A percentile compares a stretch with the other conserved stretches of the same genome.
Evolutionary conservation across 2,113 vertebrate species (phyloP).

Genomic region (Pluvianellus socialis): DNA sequence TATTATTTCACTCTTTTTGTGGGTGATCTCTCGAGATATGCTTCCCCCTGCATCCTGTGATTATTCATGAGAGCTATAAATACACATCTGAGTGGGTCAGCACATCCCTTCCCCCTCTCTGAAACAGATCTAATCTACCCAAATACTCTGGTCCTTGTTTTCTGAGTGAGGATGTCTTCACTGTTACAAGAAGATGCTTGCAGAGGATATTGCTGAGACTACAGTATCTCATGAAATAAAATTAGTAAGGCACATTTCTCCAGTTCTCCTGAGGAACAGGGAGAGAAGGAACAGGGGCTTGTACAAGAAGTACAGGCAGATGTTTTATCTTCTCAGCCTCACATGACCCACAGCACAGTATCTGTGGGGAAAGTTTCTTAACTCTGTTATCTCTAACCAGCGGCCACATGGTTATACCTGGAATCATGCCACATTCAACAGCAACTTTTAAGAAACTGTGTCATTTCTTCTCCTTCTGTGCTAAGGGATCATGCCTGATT

Average conservation of each 20-base stretch:
- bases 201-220: background rate
- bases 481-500: background rate
- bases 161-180: background rate
- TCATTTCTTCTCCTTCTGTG: conserved; percentile 9
- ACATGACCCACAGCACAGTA: background rate
- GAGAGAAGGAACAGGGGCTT: background rate
- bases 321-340: background rate
- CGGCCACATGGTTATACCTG: background rate
- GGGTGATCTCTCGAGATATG: conserved; percentile 11
- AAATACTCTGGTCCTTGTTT: background rate
- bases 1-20: conserved; percentile 36
- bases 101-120: background rate
- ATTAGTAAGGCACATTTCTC: background rate
- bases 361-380: background rate
- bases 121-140: background rate
- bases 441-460: background rate
- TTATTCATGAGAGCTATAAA: conserved; percentile 39
- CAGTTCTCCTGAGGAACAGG: background rate
- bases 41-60: background rate
- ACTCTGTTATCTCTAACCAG: background rate
- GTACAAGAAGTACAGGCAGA: background rate
- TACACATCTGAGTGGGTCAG: background rate
- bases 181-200: background rate
- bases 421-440: background rate
- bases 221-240: background rate